These are phyloP conservation scores for Caenorhabditis inopinata DNA, from an alignment of 1,140 invertebrate genomes.

Conservation along the genomic window DNA sequence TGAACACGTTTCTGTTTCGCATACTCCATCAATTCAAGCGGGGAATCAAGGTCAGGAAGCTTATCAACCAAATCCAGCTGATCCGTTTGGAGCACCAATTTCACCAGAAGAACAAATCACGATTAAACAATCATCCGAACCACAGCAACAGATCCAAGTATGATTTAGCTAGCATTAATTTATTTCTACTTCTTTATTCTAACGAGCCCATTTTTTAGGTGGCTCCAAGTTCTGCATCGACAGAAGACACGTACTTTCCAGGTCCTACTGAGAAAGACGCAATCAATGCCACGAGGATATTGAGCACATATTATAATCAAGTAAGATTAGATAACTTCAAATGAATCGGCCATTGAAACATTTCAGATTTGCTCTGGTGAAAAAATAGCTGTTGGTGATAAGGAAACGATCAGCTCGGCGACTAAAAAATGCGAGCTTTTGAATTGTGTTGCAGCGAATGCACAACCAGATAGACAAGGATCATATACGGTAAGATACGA, in stretches of 20 bases:
- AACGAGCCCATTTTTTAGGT: neutral
- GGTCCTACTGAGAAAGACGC: slow-evolving; percentile 6
- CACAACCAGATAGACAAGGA: neutral
- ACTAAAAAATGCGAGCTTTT: slow-evolving; percentile 19
- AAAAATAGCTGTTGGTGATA: neutral
- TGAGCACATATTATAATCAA: slow-evolving; percentile 20
- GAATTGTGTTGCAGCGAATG: neutral
- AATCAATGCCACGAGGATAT: neutral
- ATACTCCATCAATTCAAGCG: neutral
- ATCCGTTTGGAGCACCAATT: neutral
- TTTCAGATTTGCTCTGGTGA: slow-evolving; percentile 1
- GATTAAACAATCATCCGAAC: neutral
- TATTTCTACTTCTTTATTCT: neutral
- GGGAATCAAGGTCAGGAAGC: neutral
- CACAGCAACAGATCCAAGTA: neutral
- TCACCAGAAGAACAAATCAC: neutral
- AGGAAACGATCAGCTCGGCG: slow-evolving; percentile 4
- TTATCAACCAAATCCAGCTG: neutral
- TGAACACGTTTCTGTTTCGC: neutral
- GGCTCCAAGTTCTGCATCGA: slow-evolving; percentile 8
- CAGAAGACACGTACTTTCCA: slow-evolving; percentile 30
- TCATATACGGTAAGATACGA: neutral
- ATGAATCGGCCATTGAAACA: neutral
- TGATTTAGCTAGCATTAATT: too few relatives aligned
- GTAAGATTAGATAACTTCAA: neutral